These are phyloP conservation scores for Epicampocera succincta DNA, from an alignment of 2,888 invertebrate species.

Conservation along the genomic window DNA sequence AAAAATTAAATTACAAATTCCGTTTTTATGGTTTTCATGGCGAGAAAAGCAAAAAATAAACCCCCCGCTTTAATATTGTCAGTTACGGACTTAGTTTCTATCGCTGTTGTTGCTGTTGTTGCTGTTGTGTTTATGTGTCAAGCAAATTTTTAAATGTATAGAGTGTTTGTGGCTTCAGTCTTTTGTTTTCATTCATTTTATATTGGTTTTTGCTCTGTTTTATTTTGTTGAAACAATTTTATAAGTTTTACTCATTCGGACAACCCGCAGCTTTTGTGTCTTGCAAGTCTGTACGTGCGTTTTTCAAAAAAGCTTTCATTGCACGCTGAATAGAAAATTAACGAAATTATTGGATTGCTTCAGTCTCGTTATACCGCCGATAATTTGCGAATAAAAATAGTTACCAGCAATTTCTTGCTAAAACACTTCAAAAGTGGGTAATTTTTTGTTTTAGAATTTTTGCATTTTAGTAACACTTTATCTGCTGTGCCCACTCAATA, in stretches of 20 bases:
- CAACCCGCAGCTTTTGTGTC: slow-evolving; percentile 17
- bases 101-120: neutral
- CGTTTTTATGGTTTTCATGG: slow-evolving; percentile 23
- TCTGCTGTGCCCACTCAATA: slow-evolving; percentile 35
- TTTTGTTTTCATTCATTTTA: slow-evolving; percentile 50
- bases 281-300: neutral
- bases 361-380: slow-evolving; percentile 9
- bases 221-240: slow-evolving; percentile 7
- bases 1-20: slow-evolving; percentile 14
- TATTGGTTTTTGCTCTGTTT: slow-evolving; percentile 35
- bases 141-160: slow-evolving; percentile 54
- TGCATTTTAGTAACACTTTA: neutral
- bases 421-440: slow-evolving; percentile 41
- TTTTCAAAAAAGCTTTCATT: slow-evolving; percentile 33
- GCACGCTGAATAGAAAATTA: neutral
- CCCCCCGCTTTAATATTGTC: slow-evolving; percentile 19
- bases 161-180: slow-evolving; percentile 60
- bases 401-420: slow-evolving; percentile 16
- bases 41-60: slow-evolving; percentile 22
- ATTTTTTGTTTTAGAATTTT: slow-evolving; percentile 51
- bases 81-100: slow-evolving; percentile 40
- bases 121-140: slow-evolving; percentile 48
- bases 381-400: slow-evolving; percentile 19
- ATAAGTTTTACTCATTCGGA: slow-evolving; percentile 14
- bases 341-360: slow-evolving; percentile 17